These are phyloP conservation scores for Pseudochaenichthys georgianus DNA, from an alignment of 2,797 vertebrate genomes.

Conservation along the genomic window DNA sequence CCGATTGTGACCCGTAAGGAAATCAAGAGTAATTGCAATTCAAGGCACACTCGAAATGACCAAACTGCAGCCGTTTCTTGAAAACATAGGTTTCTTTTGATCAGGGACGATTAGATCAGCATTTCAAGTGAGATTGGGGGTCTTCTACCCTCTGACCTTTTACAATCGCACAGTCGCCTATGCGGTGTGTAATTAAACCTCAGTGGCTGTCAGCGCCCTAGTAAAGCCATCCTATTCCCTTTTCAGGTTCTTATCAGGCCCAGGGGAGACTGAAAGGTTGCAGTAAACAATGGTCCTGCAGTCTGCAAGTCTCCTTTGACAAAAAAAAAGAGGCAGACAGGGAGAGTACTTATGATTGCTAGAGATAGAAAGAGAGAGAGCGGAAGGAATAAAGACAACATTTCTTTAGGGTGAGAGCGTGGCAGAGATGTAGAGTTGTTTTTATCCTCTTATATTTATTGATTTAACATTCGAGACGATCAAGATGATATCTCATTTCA, in stretches of 20 bases:
- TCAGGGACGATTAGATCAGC: conserved; percentile 74
- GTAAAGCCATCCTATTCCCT: conserved; percentile 77
- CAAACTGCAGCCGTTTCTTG: conserved; percentile 47
- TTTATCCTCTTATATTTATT: conserved; percentile 52
- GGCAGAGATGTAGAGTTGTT: conserved; percentile 44
- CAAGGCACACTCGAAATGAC: conserved; percentile 32
- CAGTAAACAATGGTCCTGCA: conserved; percentile 77
- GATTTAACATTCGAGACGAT: conserved; percentile 60
- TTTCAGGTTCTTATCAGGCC: conserved; percentile 75
- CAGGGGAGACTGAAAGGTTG: conserved; percentile 64
- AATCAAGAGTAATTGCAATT: conserved; percentile 39
- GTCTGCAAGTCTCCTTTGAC: conserved; percentile 54
- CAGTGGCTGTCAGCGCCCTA: conserved; percentile 71
- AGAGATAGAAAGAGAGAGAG: conserved; percentile 38
- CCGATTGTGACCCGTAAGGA: conserved; percentile 9
- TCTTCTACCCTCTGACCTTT: conserved; percentile 76
- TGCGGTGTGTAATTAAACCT: conserved; percentile 83
- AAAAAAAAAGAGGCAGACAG: conserved; percentile 45
- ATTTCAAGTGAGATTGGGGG: conserved; percentile 70
- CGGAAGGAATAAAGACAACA: conserved; percentile 5
- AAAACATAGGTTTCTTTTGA: conserved; percentile 47
- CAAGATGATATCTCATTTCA: conserved; percentile 56
- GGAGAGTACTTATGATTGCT: conserved; percentile 56
- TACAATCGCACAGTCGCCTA: conserved; percentile 64
- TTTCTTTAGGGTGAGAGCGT: conserved; percentile 44